Base-by-base conservation (phyloP, 2,113 vertebrate species). In the Nipponia nippon region DNA sequence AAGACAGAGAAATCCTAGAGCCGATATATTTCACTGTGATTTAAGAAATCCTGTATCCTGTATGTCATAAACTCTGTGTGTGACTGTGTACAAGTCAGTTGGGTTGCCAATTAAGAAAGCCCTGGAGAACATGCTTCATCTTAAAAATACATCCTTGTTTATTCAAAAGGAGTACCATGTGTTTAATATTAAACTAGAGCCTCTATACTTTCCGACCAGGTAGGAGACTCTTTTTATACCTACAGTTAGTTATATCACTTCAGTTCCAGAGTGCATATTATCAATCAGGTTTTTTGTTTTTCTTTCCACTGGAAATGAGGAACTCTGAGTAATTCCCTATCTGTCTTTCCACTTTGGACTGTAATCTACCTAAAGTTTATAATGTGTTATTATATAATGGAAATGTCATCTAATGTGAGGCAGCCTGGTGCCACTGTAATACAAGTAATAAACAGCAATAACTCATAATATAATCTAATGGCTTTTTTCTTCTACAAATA, bases 361-460 rank as follows among this genome's bases (percentile, higher is more conserved):
- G n/a, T 58, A 90, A 89, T 63, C 44, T 65, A n/a, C 7, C 32
- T 67, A 17, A 84, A 67, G 21, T 63, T 86, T 62, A 38, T 66
- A 62, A 86, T 63, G 63, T 78, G 38, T 86, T 92, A 50, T 29
- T 83, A 36, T 82, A 47, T 46, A 92, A 91, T 65, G 52, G 76
- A 84, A 81, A 87, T 75, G 80, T 53, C 86, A 93, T 91, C 77
- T 91, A 92, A 91, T 30, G 50, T 77, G 83, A 95, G 72, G 89
- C 89, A 91, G 86, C 72, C 94, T 89, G 83, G 61, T 96, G 89
- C 88, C 90, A 95, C 80, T 92, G 52, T 44, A 89, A 72, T 79
- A 67, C 72, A 75, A 95, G 81, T 63, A 67, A 91, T 89, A 95
- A 95, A 71, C 69, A 94, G 30, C 86, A 87, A 69, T 81, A 90